Evolutionary conservation across 1,140 invertebrate genomes (phyloP).

Genomic region (Holcopasites calliopsidis): DNA sequence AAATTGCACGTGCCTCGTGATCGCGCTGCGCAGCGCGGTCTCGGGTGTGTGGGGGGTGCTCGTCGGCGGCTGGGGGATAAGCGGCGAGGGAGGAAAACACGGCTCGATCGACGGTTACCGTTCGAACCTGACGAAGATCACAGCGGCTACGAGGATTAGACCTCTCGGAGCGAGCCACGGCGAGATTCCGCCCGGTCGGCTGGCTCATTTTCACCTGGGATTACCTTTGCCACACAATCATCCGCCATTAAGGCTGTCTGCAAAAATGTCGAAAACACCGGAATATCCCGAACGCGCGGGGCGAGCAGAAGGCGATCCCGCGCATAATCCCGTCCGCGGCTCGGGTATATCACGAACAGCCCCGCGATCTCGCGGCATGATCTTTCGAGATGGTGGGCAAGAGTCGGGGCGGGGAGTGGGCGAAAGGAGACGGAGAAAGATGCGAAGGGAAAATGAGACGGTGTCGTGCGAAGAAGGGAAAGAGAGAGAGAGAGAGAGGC

Average conservation of each 20-base stretch:
- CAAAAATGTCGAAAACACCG: constrained; percentile 69
- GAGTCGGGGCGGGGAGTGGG: constrained; percentile 7
- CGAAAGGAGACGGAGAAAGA: constrained; percentile 5
- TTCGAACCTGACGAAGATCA: constrained; percentile 4
- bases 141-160: background rate
- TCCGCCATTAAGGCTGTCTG: constrained; percentile 69
- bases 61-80: too few species aligned
- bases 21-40: background rate
- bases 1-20: constrained; percentile 33
- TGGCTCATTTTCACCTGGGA: constrained; percentile 71
- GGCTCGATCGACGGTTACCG: constrained; percentile 17
- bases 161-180: background rate
- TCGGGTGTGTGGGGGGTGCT: too few species aligned
- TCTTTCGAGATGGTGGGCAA: constrained; percentile 57
- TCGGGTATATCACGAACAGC: constrained; percentile 61
- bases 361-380: constrained; percentile 67
- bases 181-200: constrained; percentile 1
- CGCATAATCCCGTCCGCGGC: constrained; percentile 56
- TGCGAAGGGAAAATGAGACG: constrained; percentile 24
- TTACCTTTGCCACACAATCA: constrained; percentile 73
- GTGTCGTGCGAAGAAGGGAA: background rate
- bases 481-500: background rate
- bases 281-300: constrained; percentile 70
- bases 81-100: background rate
- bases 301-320: constrained; percentile 42